Base-by-base conservation (phyloP, 1,140 invertebrate genomes). In the Cyclina sinensis region DNA sequence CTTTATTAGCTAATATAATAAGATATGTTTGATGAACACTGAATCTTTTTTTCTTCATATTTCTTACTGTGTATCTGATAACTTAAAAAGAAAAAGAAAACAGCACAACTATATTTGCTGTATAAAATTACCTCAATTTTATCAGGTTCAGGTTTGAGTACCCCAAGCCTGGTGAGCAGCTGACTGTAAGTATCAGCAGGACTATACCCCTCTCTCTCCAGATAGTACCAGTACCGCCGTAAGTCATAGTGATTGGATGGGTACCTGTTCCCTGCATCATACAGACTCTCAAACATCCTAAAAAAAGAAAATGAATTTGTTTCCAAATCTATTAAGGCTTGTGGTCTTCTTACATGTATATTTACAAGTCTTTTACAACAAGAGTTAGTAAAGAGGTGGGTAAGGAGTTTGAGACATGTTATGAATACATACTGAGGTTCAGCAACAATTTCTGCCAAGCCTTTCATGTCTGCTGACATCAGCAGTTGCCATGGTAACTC, bases 401-500 rank as follows among this genome's bases (percentile, higher is more conserved):
- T 14, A 43, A 43, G 43, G 14, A 43, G 43, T 43, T 43, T 43
- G 43, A 43, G n/a, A n/a, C n/a, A n/a, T n/a, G n/a, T n/a, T n/a
- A 11, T 70, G 18, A 78, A 48, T 70, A 89, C 93, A 91, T 88
- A 95, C 94, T 92, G 54, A 46, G 90, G 90, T 81, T 94, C 82
- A 27, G 91, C 91, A 30, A 95, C 46, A 37, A 91, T 88, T 48
- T 90, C 78, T 12, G 90, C 48, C 5, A 95, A 87, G 11, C 65
- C 81, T 12, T 89, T 73, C 21, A 92, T 48, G 35, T 95, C 91
- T 4, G 94, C 93, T 46, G 91, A 76, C 90, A 92, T 91, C 88
- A 94, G 62, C 37, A 94, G 91, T 79, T 95, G 94, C 92, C 93
- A 94, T 43, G 94, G 94, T 86, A 95, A 86, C 88, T 95, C 94